A percentile compares a stretch with the other conserved stretches of the same genome.
Conservation (phyloP, 2,888 invertebrate genomes). For the Ctena decussata region DNA sequence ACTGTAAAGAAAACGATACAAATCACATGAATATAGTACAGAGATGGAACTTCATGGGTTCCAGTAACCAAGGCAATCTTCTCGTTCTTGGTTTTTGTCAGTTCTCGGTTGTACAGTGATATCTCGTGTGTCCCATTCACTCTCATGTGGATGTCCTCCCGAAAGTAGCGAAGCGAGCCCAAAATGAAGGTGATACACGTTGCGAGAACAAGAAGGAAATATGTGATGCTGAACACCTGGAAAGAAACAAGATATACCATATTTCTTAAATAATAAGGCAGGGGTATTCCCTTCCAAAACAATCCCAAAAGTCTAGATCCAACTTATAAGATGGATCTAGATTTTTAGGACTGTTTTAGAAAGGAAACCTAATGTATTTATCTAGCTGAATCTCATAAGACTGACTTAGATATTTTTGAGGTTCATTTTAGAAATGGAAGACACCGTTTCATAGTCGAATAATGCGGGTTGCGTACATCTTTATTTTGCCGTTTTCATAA, state of each 20-base stretch:
- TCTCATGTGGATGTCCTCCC: constrained; percentile 24
- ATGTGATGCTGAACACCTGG: constrained; percentile 65
- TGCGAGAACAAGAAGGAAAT: constrained; percentile 55
- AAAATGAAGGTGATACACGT: constrained; percentile 64
- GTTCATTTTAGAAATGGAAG: too few relatives aligned
- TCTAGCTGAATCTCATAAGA: too few relatives aligned
- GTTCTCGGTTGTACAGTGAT: constrained; percentile 25
- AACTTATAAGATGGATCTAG: too few relatives aligned
- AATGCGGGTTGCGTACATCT: too few relatives aligned
- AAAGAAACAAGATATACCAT: constrained; percentile 16
- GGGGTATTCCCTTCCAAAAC: too few relatives aligned
- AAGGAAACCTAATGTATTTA: too few relatives aligned
- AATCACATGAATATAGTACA: constrained; percentile 72
- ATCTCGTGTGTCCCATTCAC: constrained; percentile 32
- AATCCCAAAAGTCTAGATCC: too few relatives aligned
- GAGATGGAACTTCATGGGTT: constrained; percentile 54
- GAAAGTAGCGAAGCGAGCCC: constrained; percentile 60
- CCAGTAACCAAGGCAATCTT: constrained; percentile 37
- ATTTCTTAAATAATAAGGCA: too few relatives aligned
- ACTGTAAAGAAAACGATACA: constrained; percentile 79
- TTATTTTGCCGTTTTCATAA: too few relatives aligned
- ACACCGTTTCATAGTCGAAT: too few relatives aligned
- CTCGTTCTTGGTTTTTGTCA: constrained; percentile 30
- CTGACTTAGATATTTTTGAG: too few relatives aligned
- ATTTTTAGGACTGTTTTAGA: too few relatives aligned